Percentiles rank a stretch among this genome's conserved stretches.
These are phyloP conservation scores for Lasioglossum pauxillum DNA, from an alignment of 2,888 invertebrate genomes.

Conservation along the genomic window DNA sequence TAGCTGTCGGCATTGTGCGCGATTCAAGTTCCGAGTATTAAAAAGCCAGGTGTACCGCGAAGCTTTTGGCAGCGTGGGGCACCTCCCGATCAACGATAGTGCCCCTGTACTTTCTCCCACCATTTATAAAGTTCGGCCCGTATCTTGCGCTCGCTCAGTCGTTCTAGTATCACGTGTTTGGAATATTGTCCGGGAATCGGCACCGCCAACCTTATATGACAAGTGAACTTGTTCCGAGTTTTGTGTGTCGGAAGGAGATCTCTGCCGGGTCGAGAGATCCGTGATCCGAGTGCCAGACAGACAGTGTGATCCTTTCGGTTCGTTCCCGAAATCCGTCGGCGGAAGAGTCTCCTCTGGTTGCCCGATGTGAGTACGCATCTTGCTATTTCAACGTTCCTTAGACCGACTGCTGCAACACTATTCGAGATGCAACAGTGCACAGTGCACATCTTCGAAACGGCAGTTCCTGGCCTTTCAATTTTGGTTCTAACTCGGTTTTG, in stretches of 20 bases:
- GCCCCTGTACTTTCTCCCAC: constrained; percentile 81
- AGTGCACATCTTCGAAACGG: not conserved
- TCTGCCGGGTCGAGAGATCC: not conserved
- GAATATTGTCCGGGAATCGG: constrained; percentile 33
- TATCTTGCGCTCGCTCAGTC: constrained; percentile 81
- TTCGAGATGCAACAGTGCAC: not conserved
- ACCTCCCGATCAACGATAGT: constrained; percentile 50
- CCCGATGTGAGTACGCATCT: not conserved
- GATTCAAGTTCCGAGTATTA: not conserved
- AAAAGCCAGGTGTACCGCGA: constrained; percentile 6
- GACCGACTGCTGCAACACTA: not conserved
- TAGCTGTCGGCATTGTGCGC: not conserved
- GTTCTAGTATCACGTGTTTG: constrained; percentile 61
- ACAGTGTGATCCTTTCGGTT: not conserved
- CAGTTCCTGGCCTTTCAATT: not conserved
- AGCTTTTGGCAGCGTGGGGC: constrained; percentile 70
- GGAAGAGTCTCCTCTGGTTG: not conserved
- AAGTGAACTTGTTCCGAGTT: constrained; percentile 20
- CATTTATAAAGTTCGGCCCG: constrained; percentile 81
- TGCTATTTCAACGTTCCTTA: not conserved
- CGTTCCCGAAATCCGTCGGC: not conserved
- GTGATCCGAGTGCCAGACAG: not conserved
- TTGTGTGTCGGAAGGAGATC: constrained; percentile 8
- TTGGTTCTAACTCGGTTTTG: not conserved
- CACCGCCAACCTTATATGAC: not conserved